These are phyloP conservation scores for Scolopax rusticola DNA, from an alignment of 2,797 vertebrate species.

Conservation along the genomic window DNA sequence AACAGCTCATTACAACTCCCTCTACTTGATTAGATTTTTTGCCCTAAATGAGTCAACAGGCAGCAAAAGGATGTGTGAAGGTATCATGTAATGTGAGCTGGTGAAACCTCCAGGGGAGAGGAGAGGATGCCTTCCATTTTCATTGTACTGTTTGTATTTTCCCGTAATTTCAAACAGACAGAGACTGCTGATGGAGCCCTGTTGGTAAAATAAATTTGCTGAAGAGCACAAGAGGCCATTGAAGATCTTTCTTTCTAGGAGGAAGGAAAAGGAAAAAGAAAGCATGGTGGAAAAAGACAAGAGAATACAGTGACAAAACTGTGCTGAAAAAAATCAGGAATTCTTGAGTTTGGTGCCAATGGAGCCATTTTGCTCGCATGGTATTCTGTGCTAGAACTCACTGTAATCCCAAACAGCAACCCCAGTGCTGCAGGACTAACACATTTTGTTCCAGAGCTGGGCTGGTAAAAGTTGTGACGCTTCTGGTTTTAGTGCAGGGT, in stretches of 20 bases:
- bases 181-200: not conserved
- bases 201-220: not conserved
- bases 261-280: not conserved
- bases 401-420: not conserved
- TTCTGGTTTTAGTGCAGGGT: not conserved
- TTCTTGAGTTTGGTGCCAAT: not conserved
- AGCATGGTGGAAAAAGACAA: not conserved
- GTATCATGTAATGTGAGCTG: not conserved
- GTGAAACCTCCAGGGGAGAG: not conserved
- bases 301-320: fast-evolving
- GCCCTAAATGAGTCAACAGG: conserved; percentile 5
- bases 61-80: not conserved
- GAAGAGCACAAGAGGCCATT: not conserved
- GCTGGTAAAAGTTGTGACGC: not conserved
- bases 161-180: not conserved
- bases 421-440: not conserved
- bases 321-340: not conserved
- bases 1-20: conserved; percentile 28
- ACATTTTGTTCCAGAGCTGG: not conserved
- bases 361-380: not conserved
- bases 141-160: not conserved
- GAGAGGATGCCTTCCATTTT: not conserved
- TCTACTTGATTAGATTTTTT: conserved; percentile 51
- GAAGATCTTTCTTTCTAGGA: not conserved
- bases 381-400: not conserved